Percentiles rank a stretch among this genome's conserved stretches.
phyloP scores from a whole-genome alignment of 2,113 vertebrate genomes.

The Chrysochloris asiatica region DNA sequence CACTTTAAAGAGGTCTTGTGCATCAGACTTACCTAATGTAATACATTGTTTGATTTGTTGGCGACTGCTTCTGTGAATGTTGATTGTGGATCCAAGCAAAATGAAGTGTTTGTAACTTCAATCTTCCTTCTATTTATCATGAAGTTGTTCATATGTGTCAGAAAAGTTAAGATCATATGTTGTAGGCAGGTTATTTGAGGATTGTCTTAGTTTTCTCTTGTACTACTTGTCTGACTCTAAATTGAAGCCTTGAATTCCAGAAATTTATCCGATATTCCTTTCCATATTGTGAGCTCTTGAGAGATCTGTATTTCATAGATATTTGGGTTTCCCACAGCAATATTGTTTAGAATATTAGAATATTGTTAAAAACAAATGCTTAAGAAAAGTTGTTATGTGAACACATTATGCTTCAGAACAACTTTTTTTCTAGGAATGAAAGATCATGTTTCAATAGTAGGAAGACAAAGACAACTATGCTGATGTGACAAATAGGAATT shows the following conservation, averaged over 20 bases:
- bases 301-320: neutral
- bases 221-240: neutral
- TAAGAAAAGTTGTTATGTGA: neutral
- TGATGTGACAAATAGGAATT: constrained; percentile 12
- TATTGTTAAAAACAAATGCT: neutral
- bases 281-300: neutral
- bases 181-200: neutral
- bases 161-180: constrained; percentile 24
- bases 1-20: too few relatives aligned
- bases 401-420: neutral
- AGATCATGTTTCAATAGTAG: neutral
- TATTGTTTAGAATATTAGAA: neutral
- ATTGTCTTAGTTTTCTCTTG: neutral
- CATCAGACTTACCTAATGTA: too few relatives aligned
- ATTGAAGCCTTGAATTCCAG: neutral
- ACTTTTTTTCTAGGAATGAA: neutral
- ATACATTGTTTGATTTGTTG: too few relatives aligned
- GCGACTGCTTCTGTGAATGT: too few relatives aligned
- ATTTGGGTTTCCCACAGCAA: neutral
- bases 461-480: neutral
- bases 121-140: too few relatives aligned
- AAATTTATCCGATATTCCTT: neutral
- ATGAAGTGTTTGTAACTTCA: too few relatives aligned
- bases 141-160: neutral
- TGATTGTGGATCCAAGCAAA: too few relatives aligned